Evolutionary conservation across 1,140 invertebrate genomes (phyloP).

Genomic region (Magallana angulata): DNA sequence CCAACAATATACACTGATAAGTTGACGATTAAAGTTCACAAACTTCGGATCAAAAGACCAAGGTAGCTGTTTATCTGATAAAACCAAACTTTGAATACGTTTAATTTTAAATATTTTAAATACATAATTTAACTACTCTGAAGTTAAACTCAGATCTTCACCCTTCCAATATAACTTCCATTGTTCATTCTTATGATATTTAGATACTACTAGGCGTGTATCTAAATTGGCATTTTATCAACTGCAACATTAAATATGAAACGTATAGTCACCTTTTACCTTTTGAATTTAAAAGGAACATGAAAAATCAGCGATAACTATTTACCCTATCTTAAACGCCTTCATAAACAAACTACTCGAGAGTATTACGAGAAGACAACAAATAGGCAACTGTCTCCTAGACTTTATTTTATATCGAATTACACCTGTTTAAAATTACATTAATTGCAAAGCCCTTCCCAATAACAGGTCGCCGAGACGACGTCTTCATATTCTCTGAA

Average conservation of each 20-base stretch:
- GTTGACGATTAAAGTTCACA: slow-evolving; percentile 27
- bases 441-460: neutral
- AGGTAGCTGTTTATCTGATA: slow-evolving; percentile 4
- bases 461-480: neutral
- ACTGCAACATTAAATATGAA: neutral
- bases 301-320: neutral
- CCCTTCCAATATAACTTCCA: neutral
- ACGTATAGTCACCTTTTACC: slow-evolving; percentile 12
- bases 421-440: neutral
- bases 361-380: slow-evolving; percentile 8
- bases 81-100: slow-evolving; percentile 3
- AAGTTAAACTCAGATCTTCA: slow-evolving; percentile 14
- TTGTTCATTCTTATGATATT: slow-evolving; percentile 20
- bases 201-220: slow-evolving; percentile 10
- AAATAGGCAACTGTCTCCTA: slow-evolving; percentile 1
- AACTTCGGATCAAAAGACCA: slow-evolving; percentile 6
- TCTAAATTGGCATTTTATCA: slow-evolving; percentile 31
- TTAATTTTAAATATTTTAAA: slow-evolving; percentile 36
- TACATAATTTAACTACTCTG: slow-evolving; percentile 27
- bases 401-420: slow-evolving; percentile 29
- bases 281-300: neutral
- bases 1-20: slow-evolving; percentile 19
- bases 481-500: too few species aligned
- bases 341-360: slow-evolving; percentile 13
- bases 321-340: slow-evolving; percentile 7